Evolutionary conservation across 2,113 vertebrate species (phyloP).

Genomic region (Mesocricetus auratus): DNA sequence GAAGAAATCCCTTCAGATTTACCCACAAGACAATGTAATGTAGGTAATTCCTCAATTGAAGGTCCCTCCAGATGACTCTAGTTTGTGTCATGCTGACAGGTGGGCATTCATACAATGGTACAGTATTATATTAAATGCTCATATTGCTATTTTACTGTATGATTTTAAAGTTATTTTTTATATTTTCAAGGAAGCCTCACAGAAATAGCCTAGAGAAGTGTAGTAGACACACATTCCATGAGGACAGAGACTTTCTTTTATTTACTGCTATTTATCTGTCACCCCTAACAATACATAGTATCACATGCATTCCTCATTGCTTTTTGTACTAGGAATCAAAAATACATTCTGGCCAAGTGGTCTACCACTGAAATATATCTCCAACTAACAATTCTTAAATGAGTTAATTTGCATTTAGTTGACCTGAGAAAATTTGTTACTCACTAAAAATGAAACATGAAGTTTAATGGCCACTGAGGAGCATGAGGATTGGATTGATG

Average conservation of each 20-base stretch:
- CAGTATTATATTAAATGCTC: neutral
- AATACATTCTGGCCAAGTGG: neutral
- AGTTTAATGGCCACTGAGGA: neutral
- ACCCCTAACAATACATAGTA: neutral
- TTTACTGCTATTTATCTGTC: neutral
- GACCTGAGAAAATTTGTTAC: neutral
- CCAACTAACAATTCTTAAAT: neutral
- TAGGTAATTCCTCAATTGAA: neutral
- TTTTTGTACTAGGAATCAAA: neutral
- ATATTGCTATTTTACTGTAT: neutral
- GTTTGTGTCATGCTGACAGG: neutral
- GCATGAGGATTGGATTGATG: neutral
- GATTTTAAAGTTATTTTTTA: constrained; percentile 33
- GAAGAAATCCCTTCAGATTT: neutral
- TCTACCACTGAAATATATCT: neutral
- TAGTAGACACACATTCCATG: neutral
- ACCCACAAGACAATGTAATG: neutral
- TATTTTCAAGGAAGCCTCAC: neutral
- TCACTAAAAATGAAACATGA: neutral
- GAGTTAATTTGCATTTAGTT: constrained; percentile 11
- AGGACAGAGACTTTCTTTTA: neutral
- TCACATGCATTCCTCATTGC: neutral
- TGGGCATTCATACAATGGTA: neutral
- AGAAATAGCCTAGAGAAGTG: neutral
- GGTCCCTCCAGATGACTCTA: neutral